phyloP scores from a whole-genome alignment of 2,797 vertebrate genomes.

The Enteromius mattozi region DNA sequence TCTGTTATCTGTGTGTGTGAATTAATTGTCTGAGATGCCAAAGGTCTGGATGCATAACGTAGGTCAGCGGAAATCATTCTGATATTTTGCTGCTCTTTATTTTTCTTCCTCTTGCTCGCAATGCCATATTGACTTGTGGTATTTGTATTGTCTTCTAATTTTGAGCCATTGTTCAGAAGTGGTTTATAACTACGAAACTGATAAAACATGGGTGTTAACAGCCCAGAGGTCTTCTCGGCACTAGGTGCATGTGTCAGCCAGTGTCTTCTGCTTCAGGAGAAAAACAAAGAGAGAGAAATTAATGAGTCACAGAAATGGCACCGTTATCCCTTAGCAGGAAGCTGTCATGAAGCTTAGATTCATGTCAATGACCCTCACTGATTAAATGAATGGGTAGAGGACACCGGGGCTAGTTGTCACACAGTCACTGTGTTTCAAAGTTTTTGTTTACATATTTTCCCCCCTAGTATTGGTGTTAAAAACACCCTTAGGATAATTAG shows the following conservation, averaged over 20 bases:
- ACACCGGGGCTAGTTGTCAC: not conserved
- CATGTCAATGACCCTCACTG: constrained; percentile 64
- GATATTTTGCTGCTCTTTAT: constrained; percentile 65
- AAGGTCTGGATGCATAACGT: constrained; percentile 53
- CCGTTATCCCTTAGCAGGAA: constrained; percentile 62
- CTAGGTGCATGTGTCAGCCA: constrained; percentile 65
- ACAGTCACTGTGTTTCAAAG: not conserved
- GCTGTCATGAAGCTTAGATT: constrained; percentile 47
- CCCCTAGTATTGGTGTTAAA: not conserved
- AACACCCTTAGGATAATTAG: not conserved
- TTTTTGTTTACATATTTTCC: not conserved
- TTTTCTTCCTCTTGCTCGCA: constrained; percentile 63
- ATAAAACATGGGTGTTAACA: constrained; percentile 76
- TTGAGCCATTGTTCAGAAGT: constrained; percentile 77
- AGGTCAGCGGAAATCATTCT: constrained; percentile 55
- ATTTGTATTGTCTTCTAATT: constrained; percentile 68
- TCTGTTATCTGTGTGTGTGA: constrained; percentile 72
- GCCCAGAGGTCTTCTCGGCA: constrained; percentile 67
- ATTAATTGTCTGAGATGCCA: constrained; percentile 63
- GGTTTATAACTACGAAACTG: constrained; percentile 76
- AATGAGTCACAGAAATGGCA: constrained; percentile 68
- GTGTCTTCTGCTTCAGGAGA: constrained; percentile 64
- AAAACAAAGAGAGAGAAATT: constrained; percentile 76
- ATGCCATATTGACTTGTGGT: constrained; percentile 67
- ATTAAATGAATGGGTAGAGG: not conserved